Base-by-base conservation (phyloP, 2,888 invertebrate species). In the Rhagonycha fulva region DNA sequence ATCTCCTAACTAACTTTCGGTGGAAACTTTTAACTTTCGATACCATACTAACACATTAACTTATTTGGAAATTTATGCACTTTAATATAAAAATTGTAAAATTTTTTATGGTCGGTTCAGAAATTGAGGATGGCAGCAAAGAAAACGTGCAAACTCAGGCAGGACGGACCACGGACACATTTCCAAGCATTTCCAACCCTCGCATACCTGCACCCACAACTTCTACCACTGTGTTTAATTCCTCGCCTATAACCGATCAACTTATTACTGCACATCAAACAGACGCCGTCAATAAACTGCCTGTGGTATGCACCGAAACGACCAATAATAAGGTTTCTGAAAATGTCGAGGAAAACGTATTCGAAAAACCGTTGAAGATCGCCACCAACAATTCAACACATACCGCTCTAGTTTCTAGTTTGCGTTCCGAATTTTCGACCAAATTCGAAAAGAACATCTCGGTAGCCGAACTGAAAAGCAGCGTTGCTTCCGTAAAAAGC, bases 91-190 rank as follows among this genome's bases (percentile, higher is more conserved):
- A 85, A 84, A 84, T 84, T 84, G 82, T 84, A 84, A 84, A 82
- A 84, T 86, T 86, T 87, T 87, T 87, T 85, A 83, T 86, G 84
- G 86, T 86, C 86, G 87, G 87, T 87, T 87, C 86, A 87, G 87
- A 87, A 85, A 86, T 85, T 85, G 85, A 85, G 85, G 86, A 87
- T 83, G 83, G 86, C 86, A 86, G 86, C 86, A 85, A 87, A 85
- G 86, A 86, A 84, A 86, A 83, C 84, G 85, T 84, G 85, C 85
- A 84, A 83, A 83, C 85, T 84, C 87, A 88, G 87, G 88, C 87
- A 88, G 88, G 88, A 87, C 85, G 87, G 87, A 88, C 87, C 87
- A 83, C 84, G 87, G 87, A 87, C 85, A 86, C 84, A 82, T 83
- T 83, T 83, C 82, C 85, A 82, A 84, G 79, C 83, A 83, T 84